Conservation (phyloP, 2,113 vertebrate genomes). For the Empidonax traillii region DNA sequence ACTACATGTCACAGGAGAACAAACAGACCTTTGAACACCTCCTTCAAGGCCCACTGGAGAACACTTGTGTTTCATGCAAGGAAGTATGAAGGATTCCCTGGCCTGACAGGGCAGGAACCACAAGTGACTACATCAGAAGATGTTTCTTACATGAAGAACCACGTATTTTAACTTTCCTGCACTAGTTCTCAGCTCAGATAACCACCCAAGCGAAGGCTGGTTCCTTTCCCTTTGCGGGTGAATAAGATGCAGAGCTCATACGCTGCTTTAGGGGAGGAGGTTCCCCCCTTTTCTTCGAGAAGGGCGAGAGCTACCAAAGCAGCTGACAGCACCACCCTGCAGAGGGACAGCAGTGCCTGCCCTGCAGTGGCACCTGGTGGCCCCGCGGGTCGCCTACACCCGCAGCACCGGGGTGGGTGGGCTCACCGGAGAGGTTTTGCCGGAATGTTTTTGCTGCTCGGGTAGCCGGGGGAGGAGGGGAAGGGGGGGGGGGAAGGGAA, state of each 20-base stretch:
- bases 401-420: accelerated
- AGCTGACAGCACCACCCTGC: no score
- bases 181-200: neutral
- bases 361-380: constrained; percentile 52
- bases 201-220: neutral
- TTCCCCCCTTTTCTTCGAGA: neutral
- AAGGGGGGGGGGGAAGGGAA: no score
- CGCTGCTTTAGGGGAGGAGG: neutral
- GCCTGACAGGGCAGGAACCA: neutral
- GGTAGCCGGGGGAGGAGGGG: neutral
- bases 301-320: accelerated
- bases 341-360: neutral
- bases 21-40: neutral
- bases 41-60: neutral
- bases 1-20: accelerated
- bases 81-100: neutral
- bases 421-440: neutral
- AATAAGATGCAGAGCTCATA: neutral
- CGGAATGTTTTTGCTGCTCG: neutral
- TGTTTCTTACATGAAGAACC: neutral
- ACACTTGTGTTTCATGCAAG: neutral
- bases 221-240: neutral
- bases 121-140: neutral
- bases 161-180: neutral
- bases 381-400: neutral